A percentile compares a stretch with the other conserved stretches of the same genome.
These are phyloP conservation scores for Corapipo altera DNA, from an alignment of 2,113 vertebrate species.

Conservation along the genomic window DNA sequence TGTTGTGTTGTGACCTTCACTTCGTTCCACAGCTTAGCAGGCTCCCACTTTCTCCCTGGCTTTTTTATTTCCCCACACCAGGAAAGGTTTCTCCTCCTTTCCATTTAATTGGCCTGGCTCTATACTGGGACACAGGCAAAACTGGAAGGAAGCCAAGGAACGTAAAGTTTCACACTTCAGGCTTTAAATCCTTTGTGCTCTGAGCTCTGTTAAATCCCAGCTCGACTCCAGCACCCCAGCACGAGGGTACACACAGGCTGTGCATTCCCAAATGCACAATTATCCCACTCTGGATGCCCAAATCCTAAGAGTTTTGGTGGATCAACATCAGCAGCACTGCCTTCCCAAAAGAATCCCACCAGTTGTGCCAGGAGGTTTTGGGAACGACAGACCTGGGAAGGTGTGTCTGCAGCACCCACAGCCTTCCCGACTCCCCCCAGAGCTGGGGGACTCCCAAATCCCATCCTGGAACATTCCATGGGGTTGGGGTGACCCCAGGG, in stretches of 20 bases:
- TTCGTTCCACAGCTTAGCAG: background rate
- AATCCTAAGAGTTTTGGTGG: background rate
- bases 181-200: background rate
- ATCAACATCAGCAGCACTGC: rapidly evolving
- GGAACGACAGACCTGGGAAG: background rate
- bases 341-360: background rate
- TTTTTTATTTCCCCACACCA: background rate
- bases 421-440: background rate
- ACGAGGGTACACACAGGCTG: background rate
- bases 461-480: background rate
- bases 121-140: background rate
- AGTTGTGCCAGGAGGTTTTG: rapidly evolving
- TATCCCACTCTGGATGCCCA: background rate
- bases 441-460: rapidly evolving
- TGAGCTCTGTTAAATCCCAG: background rate
- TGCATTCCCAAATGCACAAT: rapidly evolving
- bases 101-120: background rate
- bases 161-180: rapidly evolving
- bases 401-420: rapidly evolving
- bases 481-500: background rate
- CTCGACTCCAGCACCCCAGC: background rate
- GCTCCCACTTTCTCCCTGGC: background rate
- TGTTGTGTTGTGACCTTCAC: background rate
- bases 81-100: background rate
- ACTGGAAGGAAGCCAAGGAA: background rate